phyloP scores from a whole-genome alignment of 2,797 vertebrate species.

The Rhyacichthys aspro region DNA sequence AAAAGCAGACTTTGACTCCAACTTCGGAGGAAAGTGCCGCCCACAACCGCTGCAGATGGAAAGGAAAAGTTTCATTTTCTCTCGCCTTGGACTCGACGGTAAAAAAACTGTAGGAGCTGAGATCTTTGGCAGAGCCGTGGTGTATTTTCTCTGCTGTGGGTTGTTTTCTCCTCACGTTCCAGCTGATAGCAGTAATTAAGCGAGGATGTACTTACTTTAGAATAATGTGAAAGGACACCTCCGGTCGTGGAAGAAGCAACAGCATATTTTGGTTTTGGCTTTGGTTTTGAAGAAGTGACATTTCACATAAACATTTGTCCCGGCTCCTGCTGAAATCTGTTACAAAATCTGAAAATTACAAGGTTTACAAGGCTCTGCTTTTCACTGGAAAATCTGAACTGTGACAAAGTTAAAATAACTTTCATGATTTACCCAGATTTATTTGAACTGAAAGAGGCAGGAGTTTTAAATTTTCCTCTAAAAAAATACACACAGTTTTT shows the following conservation, averaged over 20 bases:
- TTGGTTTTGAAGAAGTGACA: background rate
- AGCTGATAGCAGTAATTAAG: conserved; percentile 51
- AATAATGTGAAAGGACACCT: conserved; percentile 19
- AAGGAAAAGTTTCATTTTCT: conserved; percentile 33
- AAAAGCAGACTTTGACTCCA: conserved; percentile 37
- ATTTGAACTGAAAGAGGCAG: too few relatives aligned
- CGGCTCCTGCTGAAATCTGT: background rate
- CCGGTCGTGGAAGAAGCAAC: conserved; percentile 11
- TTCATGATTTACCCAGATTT: too few relatives aligned
- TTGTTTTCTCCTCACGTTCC: conserved; percentile 30
- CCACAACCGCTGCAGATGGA: conserved; percentile 56
- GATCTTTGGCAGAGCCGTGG: conserved; percentile 33
- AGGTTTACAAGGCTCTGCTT: too few relatives aligned
- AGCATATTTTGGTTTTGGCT: conserved; percentile 48
- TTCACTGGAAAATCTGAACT: too few relatives aligned
- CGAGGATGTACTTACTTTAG: conserved; percentile 32
- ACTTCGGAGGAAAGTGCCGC: conserved; percentile 36
- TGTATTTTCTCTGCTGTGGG: conserved; percentile 19
- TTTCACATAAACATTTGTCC: conserved; percentile 1
- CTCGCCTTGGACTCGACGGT: conserved; percentile 19
- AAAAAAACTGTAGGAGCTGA: conserved; percentile 24
- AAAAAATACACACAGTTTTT: too few relatives aligned
- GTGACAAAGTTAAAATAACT: too few relatives aligned
- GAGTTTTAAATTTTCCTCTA: too few relatives aligned
- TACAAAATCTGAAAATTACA: too few relatives aligned